Percentiles rank a stretch among this genome's conserved stretches.
These are phyloP conservation scores for Ameiurus melas DNA, from an alignment of 2,113 vertebrate species.

Conservation along the genomic window DNA sequence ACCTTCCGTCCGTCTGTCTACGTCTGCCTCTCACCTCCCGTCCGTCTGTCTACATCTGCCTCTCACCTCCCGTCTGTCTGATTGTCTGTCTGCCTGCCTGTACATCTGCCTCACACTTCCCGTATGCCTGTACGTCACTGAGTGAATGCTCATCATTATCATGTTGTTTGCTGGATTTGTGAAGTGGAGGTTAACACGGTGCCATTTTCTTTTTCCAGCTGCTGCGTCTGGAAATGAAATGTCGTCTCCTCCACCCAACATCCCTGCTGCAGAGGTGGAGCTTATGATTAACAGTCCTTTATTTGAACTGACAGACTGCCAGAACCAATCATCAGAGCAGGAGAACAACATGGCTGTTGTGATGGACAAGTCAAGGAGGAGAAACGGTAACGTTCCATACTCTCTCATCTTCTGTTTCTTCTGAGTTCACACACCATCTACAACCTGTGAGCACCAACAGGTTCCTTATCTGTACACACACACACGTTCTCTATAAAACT, in stretches of 20 bases:
- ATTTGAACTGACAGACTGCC: conserved; percentile 8
- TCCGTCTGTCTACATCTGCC: too few species aligned
- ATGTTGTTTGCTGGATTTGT: neutral
- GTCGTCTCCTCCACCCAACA: neutral
- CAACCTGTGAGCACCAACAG: neutral
- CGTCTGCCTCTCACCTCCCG: too few species aligned
- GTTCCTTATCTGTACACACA: neutral
- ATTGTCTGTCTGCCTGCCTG: too few species aligned
- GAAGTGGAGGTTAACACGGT: too few species aligned
- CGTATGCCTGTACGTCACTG: too few species aligned
- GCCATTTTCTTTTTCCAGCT: neutral
- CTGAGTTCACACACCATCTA: neutral
- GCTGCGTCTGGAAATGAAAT: neutral
- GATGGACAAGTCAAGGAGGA: conserved; percentile 11
- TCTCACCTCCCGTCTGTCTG: too few species aligned
- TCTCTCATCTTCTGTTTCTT: neutral
- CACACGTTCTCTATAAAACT: neutral
- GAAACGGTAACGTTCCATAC: conserved; percentile 30
- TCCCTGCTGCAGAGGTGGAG: conserved; percentile 8
- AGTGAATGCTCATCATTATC: neutral
- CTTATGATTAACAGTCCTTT: conserved; percentile 38
- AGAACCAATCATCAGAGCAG: neutral
- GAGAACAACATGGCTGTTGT: conserved; percentile 18
- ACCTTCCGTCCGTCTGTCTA: too few species aligned
- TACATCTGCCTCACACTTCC: too few species aligned